These are phyloP conservation scores for Panopea generosa DNA, from an alignment of 2,888 invertebrate species.

Conservation along the genomic window DNA sequence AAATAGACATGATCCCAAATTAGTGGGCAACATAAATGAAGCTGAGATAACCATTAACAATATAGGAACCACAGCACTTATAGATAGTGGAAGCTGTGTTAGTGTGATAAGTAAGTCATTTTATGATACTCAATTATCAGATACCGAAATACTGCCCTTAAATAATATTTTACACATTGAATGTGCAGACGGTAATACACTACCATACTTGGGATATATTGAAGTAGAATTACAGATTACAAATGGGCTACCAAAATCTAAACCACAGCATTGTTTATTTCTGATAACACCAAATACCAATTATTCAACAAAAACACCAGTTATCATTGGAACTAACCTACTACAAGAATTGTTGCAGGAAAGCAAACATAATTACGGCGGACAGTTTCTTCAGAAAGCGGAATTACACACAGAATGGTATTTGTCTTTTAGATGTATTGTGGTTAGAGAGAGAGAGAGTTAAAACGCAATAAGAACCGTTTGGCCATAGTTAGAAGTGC, in stretches of 20 bases:
- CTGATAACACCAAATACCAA: slow-evolving; percentile 2
- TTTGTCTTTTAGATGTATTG: background rate
- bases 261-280: slow-evolving; percentile 9
- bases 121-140: background rate
- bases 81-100: slow-evolving; percentile 35
- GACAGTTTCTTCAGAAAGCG: background rate
- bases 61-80: slow-evolving; percentile 5
- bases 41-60: slow-evolving; percentile 10
- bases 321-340: slow-evolving; percentile 8
- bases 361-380: slow-evolving; percentile 1
- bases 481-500: slow-evolving; percentile 7
- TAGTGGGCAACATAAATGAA: slow-evolving; percentile 33
- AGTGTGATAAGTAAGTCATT: slow-evolving; percentile 12
- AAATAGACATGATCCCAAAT: slow-evolving; percentile 11
- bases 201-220: slow-evolving; percentile 25
- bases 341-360: background rate
- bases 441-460: background rate
- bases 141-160: background rate
- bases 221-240: background rate
- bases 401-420: slow-evolving; percentile 8
- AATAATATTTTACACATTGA: slow-evolving; percentile 12
- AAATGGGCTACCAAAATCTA: background rate
- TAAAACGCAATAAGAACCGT: slow-evolving; percentile 6
- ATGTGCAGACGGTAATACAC: slow-evolving; percentile 26
- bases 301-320: background rate